Conservation (phyloP, 2,797 vertebrate genomes). For the Agapornis canus region DNA sequence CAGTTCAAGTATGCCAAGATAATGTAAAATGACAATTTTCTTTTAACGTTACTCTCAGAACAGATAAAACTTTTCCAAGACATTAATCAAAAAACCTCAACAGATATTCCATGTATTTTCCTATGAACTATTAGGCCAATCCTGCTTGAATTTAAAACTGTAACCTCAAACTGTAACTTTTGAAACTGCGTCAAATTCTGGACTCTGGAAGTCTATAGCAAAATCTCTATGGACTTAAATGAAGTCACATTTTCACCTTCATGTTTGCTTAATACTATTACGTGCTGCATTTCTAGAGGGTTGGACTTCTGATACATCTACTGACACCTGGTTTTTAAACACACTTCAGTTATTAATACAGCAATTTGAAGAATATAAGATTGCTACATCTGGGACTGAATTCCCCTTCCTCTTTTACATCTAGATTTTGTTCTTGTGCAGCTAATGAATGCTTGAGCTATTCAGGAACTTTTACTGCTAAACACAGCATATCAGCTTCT, state of each 20-base stretch:
- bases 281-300: background rate
- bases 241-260: background rate
- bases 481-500: background rate
- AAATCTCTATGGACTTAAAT: background rate
- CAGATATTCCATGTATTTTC: background rate
- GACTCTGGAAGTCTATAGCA: background rate
- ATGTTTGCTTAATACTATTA: background rate
- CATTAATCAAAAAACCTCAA: background rate
- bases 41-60: background rate
- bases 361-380: background rate
- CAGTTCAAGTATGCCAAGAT: background rate
- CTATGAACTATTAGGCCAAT: background rate
- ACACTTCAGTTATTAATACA: background rate
- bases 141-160: background rate
- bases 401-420: background rate
- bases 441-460: background rate
- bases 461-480: background rate
- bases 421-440: background rate
- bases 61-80: background rate
- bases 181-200: background rate
- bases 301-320: background rate
- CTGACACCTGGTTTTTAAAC: background rate
- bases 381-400: background rate
- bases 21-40: background rate
- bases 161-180: background rate